phyloP scores from a whole-genome alignment of 2,797 vertebrate species.

The Argyrosomus regius region DNA sequence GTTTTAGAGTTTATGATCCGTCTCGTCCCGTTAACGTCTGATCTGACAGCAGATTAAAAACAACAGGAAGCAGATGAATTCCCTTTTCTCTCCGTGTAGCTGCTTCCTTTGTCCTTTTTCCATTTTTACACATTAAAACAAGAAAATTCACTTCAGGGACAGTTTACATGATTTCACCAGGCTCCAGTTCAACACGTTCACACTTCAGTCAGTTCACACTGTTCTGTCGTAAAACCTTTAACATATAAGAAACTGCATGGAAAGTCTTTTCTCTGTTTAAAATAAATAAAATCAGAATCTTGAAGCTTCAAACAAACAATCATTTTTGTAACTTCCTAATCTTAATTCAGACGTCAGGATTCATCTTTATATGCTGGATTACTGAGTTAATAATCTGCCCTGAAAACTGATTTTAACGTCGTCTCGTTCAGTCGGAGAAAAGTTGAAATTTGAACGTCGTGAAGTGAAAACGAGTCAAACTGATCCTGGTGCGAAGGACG shows the following conservation, averaged over 20 bases:
- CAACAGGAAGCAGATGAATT: slow-evolving; percentile 20
- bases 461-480: background rate
- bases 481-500: background rate
- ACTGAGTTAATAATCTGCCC: no score
- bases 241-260: no score
- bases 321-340: no score
- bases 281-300: no score
- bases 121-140: background rate
- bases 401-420: background rate
- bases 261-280: no score
- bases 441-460: background rate
- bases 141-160: slow-evolving; percentile 19
- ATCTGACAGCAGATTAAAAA: slow-evolving; percentile 13
- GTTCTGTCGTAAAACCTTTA: background rate
- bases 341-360: no score
- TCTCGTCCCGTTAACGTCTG: background rate
- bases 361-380: no score
- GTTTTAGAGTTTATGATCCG: background rate
- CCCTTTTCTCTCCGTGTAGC: slow-evolving; percentile 51
- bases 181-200: slow-evolving; percentile 1
- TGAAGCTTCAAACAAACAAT: no score
- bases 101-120: slow-evolving; percentile 13
- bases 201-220: background rate
- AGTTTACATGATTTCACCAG: background rate
- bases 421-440: background rate